Conservation (phyloP, 1,140 invertebrate species). For the Plectus sambesii region DNA sequence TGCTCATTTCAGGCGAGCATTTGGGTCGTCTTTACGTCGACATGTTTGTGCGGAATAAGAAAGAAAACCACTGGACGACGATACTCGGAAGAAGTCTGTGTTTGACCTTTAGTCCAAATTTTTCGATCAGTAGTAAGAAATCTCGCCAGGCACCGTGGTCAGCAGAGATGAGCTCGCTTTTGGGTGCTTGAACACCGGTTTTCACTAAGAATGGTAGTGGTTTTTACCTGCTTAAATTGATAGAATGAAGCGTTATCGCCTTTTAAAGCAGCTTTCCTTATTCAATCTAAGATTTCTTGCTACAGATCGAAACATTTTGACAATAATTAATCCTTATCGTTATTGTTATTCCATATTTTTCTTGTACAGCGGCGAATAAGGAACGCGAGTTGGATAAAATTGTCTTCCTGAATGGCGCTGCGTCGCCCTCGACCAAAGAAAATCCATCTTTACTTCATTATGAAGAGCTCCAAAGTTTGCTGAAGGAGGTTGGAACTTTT, state of each 20-base stretch:
- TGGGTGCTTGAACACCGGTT: too few relatives aligned
- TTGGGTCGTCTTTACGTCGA: slow-evolving; percentile 41
- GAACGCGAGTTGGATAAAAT: slow-evolving; percentile 35
- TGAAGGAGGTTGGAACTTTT: slow-evolving; percentile 29
- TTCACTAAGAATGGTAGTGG: too few relatives aligned
- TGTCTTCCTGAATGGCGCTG: slow-evolving; percentile 40
- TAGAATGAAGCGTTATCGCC: too few relatives aligned
- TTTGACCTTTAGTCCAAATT: too few relatives aligned
- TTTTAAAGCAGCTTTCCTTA: too few relatives aligned
- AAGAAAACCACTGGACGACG: slow-evolving; percentile 31
- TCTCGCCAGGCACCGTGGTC: too few relatives aligned
- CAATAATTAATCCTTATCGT: too few relatives aligned
- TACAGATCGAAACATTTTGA: too few relatives aligned
- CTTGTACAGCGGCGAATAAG: slow-evolving; percentile 33
- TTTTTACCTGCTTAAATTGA: too few relatives aligned
- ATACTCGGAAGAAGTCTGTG: slow-evolving; percentile 35
- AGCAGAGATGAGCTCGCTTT: too few relatives aligned
- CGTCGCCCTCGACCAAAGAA: slow-evolving; percentile 13
- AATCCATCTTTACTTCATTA: slow-evolving; percentile 33
- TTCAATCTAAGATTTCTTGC: too few relatives aligned
- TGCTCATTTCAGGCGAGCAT: slow-evolving; percentile 28
- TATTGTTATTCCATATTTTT: slow-evolving; percentile 6
- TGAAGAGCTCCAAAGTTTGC: slow-evolving; percentile 29
- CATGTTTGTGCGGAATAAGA: slow-evolving; percentile 33
- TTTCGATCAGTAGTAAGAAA: too few relatives aligned